phyloP scores from a whole-genome alignment of 2,888 invertebrate genomes.

The Doris montereyensis region DNA sequence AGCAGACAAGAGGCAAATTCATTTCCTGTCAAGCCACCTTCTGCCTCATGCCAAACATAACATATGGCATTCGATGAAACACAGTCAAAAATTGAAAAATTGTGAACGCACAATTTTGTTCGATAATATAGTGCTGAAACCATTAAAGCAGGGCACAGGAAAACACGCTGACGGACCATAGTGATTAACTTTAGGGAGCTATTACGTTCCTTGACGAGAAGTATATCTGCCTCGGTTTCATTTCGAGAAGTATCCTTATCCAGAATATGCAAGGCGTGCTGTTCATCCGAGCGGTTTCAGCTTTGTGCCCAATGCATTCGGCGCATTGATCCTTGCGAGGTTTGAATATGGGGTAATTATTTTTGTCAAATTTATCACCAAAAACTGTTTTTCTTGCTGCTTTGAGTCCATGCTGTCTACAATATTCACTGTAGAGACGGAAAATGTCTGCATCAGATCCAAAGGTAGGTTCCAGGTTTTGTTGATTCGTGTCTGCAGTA shows the following conservation, averaged over 20 bases:
- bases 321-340: background rate
- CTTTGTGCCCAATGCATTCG: background rate
- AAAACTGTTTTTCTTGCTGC: background rate
- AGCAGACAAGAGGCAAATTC: no score
- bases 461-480: background rate
- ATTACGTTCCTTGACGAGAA: background rate
- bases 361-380: background rate
- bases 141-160: background rate
- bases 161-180: background rate
- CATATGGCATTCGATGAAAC: no score
- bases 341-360: background rate
- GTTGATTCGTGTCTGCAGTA: background rate
- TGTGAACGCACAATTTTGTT: no score
- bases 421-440: background rate
- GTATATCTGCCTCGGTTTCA: background rate
- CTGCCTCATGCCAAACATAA: no score
- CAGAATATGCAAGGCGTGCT: background rate
- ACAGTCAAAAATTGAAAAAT: no score
- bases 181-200: background rate
- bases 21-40: no score
- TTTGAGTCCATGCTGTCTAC: background rate
- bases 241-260: background rate
- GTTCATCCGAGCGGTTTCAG: background rate
- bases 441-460: background rate
- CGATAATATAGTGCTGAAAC: background rate